These are phyloP conservation scores for Reinhardtius hippoglossoides DNA, from an alignment of 2,113 vertebrate genomes.

Conservation along the genomic window DNA sequence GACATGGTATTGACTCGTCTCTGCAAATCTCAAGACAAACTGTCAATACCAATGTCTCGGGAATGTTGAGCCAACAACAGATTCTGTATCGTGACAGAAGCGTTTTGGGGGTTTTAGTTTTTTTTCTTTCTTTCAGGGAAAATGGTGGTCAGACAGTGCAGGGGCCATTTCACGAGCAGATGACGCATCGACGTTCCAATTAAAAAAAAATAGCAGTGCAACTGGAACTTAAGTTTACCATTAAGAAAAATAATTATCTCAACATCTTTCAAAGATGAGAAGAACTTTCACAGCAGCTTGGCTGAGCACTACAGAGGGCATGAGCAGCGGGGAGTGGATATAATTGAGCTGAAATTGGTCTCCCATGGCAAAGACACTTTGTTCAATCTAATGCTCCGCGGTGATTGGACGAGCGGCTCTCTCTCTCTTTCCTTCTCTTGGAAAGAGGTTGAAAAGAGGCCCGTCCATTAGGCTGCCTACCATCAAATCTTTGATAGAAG, in stretches of 20 bases:
- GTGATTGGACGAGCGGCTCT: slow-evolving; percentile 68
- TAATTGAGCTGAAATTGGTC: slow-evolving; percentile 85
- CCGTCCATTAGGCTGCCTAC: slow-evolving; percentile 62
- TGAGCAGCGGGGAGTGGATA: slow-evolving; percentile 83
- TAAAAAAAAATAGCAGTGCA: slow-evolving; percentile 46
- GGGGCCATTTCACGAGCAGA: slow-evolving; percentile 15
- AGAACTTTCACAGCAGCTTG: slow-evolving; percentile 67
- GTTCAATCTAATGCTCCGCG: slow-evolving; percentile 74
- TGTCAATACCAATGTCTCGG: slow-evolving; percentile 60
- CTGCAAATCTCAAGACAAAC: slow-evolving; percentile 62
- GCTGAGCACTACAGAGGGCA: slow-evolving; percentile 77
- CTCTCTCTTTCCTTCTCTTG: slow-evolving; percentile 66
- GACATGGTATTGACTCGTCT: slow-evolving; percentile 64
- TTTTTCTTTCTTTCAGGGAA: no score
- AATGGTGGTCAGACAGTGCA: background rate
- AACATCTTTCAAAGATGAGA: slow-evolving; percentile 76
- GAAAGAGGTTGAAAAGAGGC: slow-evolving; percentile 69
- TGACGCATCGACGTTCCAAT: slow-evolving; percentile 34
- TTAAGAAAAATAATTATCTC: slow-evolving; percentile 79
- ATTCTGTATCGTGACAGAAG: slow-evolving; percentile 27
- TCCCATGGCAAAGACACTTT: slow-evolving; percentile 82
- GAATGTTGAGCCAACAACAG: slow-evolving; percentile 7
- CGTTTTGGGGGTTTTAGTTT: background rate
- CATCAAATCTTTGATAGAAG: slow-evolving; percentile 65
- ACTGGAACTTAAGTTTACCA: slow-evolving; percentile 66